Conservation (phyloP, 2,113 vertebrate species). For the Anas platyrhynchos region DNA sequence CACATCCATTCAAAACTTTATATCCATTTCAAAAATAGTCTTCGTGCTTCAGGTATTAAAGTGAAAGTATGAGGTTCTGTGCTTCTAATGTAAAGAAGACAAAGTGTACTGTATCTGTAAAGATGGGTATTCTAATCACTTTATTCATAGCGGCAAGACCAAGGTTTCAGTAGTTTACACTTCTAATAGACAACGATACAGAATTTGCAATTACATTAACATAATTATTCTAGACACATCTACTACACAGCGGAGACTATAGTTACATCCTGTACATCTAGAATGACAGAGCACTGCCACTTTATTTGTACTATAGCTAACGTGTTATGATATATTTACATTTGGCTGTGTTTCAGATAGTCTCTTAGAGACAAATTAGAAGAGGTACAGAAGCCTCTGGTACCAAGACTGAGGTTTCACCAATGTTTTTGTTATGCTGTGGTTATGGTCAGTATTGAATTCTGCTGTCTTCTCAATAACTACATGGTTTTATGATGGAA, state of each 20-base stretch:
- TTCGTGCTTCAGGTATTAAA: neutral
- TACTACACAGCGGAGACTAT: constrained; percentile 41
- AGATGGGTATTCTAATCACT: constrained; percentile 66
- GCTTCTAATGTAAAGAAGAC: neutral
- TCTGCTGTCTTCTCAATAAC: neutral
- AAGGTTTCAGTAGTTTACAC: constrained; percentile 76
- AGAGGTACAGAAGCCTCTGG: constrained; percentile 29
- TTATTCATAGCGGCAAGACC: constrained; percentile 73
- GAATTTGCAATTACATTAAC: constrained; percentile 77
- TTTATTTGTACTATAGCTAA: constrained; percentile 8
- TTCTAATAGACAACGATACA: constrained; percentile 84
- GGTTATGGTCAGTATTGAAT: neutral
- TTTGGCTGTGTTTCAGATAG: constrained; percentile 56
- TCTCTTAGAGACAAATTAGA: constrained; percentile 75
- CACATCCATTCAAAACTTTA: neutral
- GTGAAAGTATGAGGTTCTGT: neutral
- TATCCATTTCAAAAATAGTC: neutral
- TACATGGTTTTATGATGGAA: neutral
- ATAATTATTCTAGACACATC: constrained; percentile 61
- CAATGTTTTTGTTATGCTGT: neutral
- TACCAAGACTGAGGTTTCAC: neutral
- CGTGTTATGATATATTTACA: constrained; percentile 68
- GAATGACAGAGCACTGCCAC: constrained; percentile 43
- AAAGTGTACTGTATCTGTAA: neutral
- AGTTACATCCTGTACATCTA: constrained; percentile 58